A percentile compares a stretch with the other conserved stretches of the same genome.
Conservation (phyloP, 2,888 invertebrate species). For the Kuschelorhynchus macadamiae region DNA sequence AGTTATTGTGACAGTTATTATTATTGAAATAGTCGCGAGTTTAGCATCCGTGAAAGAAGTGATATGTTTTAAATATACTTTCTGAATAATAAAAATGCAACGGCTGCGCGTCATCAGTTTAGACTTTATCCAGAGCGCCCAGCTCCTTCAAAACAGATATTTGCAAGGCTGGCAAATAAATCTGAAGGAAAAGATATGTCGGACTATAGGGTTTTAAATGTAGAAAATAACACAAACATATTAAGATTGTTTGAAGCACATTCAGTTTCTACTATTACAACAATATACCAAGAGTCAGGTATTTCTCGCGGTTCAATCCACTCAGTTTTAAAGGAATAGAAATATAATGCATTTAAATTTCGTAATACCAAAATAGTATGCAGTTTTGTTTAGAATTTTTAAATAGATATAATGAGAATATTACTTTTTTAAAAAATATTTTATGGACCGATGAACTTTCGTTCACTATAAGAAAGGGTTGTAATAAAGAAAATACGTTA, state of each 20-base stretch:
- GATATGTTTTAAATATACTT: slow-evolving; percentile 2
- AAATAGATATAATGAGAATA: neutral
- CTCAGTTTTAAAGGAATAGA: neutral
- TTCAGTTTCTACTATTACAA: neutral
- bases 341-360: slow-evolving; percentile 1
- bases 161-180: neutral
- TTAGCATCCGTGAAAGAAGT: slow-evolving; percentile 1
- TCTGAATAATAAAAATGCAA: neutral
- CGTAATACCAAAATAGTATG: neutral
- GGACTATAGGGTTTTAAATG: neutral
- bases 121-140: slow-evolving; percentile 2
- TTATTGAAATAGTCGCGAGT: too few species aligned
- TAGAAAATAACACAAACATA: neutral
- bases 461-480: slow-evolving; percentile 2
- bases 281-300: neutral
- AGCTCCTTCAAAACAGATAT: slow-evolving; percentile 3
- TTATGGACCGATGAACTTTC: neutral
- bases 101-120: neutral
- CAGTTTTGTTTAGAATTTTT: neutral
- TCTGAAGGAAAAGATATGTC: neutral
- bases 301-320: neutral
- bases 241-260: neutral
- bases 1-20: neutral
- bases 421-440: neutral
- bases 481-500: neutral